phyloP scores from a whole-genome alignment of 2,888 invertebrate genomes.

The Drosophila infuscata region DNA sequence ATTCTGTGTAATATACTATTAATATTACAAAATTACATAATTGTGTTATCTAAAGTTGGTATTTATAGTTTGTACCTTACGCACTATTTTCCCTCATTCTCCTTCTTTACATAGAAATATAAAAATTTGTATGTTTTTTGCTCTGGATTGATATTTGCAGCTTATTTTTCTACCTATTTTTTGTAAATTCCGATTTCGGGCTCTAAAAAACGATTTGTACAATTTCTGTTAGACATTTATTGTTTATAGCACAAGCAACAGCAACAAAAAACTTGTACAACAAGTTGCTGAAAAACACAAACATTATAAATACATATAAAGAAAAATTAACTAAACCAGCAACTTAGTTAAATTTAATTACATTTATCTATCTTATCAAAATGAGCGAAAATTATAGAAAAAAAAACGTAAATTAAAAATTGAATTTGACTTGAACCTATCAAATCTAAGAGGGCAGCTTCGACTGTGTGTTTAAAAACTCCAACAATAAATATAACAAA shows the following conservation, averaged over 20 bases:
- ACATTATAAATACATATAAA: slow-evolving; percentile 16
- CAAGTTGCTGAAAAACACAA: slow-evolving; percentile 61
- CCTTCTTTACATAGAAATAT: slow-evolving; percentile 12
- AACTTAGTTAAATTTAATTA: slow-evolving; percentile 77
- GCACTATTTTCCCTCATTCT: slow-evolving; percentile 24
- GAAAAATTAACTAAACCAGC: slow-evolving; percentile 22
- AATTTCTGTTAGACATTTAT: slow-evolving; percentile 55
- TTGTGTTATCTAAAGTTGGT: slow-evolving; percentile 45
- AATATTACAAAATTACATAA: slow-evolving; percentile 49
- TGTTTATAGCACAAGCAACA: slow-evolving; percentile 68
- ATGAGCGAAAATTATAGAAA: slow-evolving; percentile 33
- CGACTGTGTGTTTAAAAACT: slow-evolving; percentile 57
- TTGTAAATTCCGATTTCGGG: slow-evolving; percentile 20
- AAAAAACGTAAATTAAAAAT: slow-evolving; percentile 26
- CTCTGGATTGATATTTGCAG: slow-evolving; percentile 30
- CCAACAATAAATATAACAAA: slow-evolving; percentile 14
- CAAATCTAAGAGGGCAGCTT: slow-evolving; percentile 22
- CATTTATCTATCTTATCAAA: slow-evolving; percentile 67
- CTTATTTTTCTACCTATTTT: slow-evolving; percentile 36
- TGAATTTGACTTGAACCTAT: slow-evolving; percentile 17
- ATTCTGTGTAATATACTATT: slow-evolving; percentile 53
- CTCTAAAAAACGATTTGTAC: slow-evolving; percentile 40
- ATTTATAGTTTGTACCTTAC: slow-evolving; percentile 23
- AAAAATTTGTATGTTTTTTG: slow-evolving; percentile 40
- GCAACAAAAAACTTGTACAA: slow-evolving; percentile 65